Evolutionary conservation across 64 coral and sea anemone species (phyloP), one percentile per base, ranked within the genome.

Genomic region (Montipora capricornis): DNA sequence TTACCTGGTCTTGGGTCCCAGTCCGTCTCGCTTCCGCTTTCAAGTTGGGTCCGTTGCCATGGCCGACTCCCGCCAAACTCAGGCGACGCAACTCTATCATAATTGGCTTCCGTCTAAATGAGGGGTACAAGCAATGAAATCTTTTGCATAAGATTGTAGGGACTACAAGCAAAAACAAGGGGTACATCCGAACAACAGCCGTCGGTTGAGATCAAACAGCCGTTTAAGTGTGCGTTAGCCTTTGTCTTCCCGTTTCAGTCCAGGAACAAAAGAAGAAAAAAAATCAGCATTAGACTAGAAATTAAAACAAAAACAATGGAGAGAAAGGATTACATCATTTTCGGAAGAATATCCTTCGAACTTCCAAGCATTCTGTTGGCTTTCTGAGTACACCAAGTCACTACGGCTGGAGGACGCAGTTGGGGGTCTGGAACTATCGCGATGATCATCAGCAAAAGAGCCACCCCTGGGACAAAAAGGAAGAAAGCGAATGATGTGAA

Each of bases 341-440:
- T 94, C 93, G 5, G 93, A 94, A 51, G 93, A 94, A 84, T 94
- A 94, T 53, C 87, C 93, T 13, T 80, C 88, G 67, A 84, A 90
- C 7, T 74, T 49, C 49, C 78, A 88, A 15, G 93, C 57, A 11
- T 51, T 57, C n/a, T 90, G 88, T 49, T 82, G 79, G n/a, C 79
- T 24, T 11, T 77, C 74, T 47, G 82, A 94, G 50, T 90, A 94
- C 16, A 84, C 79, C 70, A 74, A 24, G 59, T 89, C 87, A 84
- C 93, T 94, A 17, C 71, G 93, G 81, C 89, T 89, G 37, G 87
- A 90, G 20, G 69, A 74, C 8, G 93, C 93, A 13, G 93, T 77
- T 48, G 81, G 93, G 1, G 93, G 93, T 5, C 93, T 90, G 68
- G 93, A 94, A 94, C 87, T 94, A 70, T 94, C 93, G 15, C 80